A percentile compares a stretch with the other conserved stretches of the same genome.
Conservation (phyloP, 2,113 vertebrate species). For the Dascyllus trimaculatus region DNA sequence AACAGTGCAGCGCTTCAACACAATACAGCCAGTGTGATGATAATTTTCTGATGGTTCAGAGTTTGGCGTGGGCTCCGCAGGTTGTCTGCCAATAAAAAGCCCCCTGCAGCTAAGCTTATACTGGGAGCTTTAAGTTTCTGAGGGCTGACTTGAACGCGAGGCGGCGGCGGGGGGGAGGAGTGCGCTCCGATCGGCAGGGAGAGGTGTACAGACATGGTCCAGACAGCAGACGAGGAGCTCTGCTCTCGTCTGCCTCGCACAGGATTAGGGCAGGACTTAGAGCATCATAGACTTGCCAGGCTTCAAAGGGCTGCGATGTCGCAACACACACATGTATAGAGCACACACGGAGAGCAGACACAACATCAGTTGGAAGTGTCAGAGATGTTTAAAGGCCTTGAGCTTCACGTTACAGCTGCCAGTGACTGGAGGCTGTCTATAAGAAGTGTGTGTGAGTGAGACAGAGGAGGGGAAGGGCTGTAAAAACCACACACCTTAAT, state of each 20-base stretch:
- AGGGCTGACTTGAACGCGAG: conserved; percentile 32
- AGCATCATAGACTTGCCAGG: conserved; percentile 63
- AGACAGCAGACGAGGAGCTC: conserved; percentile 67
- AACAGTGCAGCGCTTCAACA: conserved; percentile 38
- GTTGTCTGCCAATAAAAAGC: conserved; percentile 67
- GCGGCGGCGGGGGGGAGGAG: not conserved
- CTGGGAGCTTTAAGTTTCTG: conserved; percentile 53
- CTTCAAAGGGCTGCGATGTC: conserved; percentile 70
- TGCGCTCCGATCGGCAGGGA: conserved; percentile 2
- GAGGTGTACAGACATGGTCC: conserved; percentile 69
- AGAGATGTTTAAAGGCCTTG: conserved; percentile 58
- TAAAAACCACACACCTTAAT: conserved; percentile 83
- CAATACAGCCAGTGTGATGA: conserved; percentile 59
- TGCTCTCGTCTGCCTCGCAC: conserved; percentile 64
- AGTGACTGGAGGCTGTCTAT: conserved; percentile 64
- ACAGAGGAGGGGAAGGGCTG: conserved; percentile 69
- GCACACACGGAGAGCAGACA: conserved; percentile 65
- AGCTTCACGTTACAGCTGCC: conserved; percentile 68
- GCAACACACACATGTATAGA: conserved; percentile 61
- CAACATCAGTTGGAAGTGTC: conserved; percentile 72
- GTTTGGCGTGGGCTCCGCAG: conserved; percentile 32
- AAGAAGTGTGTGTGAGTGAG: conserved; percentile 50
- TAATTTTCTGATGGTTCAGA: conserved; percentile 50
- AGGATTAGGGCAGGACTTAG: conserved; percentile 80
- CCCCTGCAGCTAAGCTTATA: conserved; percentile 63